Percentiles rank a stretch among this genome's conserved stretches.
Evolutionary conservation across 2,113 vertebrate genomes (phyloP).

Genomic region (Larimichthys crocea): DNA sequence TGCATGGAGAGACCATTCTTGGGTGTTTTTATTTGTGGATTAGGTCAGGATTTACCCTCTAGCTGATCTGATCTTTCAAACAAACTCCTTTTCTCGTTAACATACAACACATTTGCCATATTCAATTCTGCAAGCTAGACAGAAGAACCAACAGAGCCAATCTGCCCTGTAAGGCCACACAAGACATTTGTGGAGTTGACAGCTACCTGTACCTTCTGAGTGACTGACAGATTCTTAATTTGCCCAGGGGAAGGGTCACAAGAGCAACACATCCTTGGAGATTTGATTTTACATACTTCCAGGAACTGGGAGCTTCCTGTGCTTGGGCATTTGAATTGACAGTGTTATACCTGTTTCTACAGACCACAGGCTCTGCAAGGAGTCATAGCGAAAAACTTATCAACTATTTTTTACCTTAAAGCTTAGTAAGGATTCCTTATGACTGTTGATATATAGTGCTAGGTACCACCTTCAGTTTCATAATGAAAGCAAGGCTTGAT

Average conservation of each 20-base stretch:
- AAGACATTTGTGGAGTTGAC: conserved; percentile 31
- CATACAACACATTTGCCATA: conserved; percentile 18
- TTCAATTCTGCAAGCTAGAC: conserved; percentile 4
- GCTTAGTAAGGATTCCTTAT: neutral
- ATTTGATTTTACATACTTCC: conserved; percentile 14
- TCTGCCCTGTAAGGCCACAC: conserved; percentile 2
- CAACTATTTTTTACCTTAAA: neutral
- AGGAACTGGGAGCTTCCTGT: neutral
- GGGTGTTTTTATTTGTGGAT: conserved; percentile 8
- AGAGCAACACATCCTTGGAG: conserved; percentile 19
- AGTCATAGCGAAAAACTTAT: neutral
- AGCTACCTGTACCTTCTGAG: conserved; percentile 20
- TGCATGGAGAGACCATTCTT: neutral
- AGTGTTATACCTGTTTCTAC: neutral
- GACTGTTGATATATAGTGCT: neutral
- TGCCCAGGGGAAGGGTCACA: conserved; percentile 19
- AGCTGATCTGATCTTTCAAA: conserved; percentile 6
- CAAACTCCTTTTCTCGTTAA: neutral
- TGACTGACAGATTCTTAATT: conserved; percentile 46
- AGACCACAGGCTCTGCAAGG: neutral
- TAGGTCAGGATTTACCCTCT: neutral
- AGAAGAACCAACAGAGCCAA: neutral
- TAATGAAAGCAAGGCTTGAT: neutral
- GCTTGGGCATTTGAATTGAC: conserved; percentile 16
- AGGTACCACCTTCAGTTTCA: neutral